Evolutionary conservation across 1,140 invertebrate species (phyloP), one percentile per base, ranked within the genome.

Genomic region (Drosophila murphyi): DNA sequence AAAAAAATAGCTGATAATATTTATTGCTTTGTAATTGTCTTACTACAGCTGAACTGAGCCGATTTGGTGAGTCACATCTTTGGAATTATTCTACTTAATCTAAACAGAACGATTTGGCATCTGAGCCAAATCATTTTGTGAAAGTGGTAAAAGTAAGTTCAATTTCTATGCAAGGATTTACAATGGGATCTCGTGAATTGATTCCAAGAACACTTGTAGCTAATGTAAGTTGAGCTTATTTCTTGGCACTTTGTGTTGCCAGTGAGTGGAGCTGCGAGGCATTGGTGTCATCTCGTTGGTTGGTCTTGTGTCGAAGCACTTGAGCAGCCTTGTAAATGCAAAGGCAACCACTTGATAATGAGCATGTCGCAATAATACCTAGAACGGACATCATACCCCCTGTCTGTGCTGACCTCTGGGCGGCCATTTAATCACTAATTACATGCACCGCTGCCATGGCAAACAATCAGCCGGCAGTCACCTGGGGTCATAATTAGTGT

Each of bases 371-470:
- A 63, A 72, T 82, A 64, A 70, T 64, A 69, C 75, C 72, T 45
- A 63, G 51, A 50, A 39, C 60, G 50, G 52, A 67, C 34, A 29
- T 32, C 64, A 63, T 41, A 45, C 61, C 52, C 10, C 72, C 57
- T 50, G 57, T 63, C 70, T 67, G 47, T 54, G 64, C 69, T 89
- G 80, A 89, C 83, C 88, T 88, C 71, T 91, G 80, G 90, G 86
- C 80, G 78, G 65, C 70, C 77, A 89, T 90, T 89, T 89, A 89
- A 89, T 88, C 81, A 89, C 86, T 89, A 89, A 89, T 89, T 89
- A 89, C 80, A 90, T 89, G 86, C 81, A 86, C 63, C 57, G 65
- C 51, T 74, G 72, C 72, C 72, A 74, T 55, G 65, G 65, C 72
- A 51, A 70, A 70, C 65, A 74, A 62, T 69, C 72, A 74, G 64